Evolutionary conservation across 2,888 invertebrate genomes (phyloP), one percentile per base, ranked within the genome.

Genomic region (Pterobdella sp.): DNA sequence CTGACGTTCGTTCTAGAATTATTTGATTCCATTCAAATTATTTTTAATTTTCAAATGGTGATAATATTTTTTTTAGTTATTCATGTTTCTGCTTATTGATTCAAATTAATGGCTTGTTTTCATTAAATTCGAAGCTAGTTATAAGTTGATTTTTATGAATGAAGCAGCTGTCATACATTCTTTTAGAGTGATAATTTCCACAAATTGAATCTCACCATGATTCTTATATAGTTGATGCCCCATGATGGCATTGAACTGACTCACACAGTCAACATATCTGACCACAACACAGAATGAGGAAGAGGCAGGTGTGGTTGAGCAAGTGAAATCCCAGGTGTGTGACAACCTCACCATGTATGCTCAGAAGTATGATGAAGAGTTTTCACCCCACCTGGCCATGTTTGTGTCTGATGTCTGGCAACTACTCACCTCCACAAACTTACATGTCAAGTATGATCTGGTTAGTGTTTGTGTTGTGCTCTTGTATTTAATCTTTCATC

Each of bases 281-380:
- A 36, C 64, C n/a, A n/a, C n/a, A n/a, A 10, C 32, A n/a, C 79
- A 92, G 88, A 90, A 90, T 76, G 90, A 91, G 68, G 92, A 93
- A 76, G 92, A 91, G 79, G 89, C 93, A 0, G 93, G 94, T 0
- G 87, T 94, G 0, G 85, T 95, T 80, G 95, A 96, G 82, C 91
- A 93, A 80, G 86, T 96, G 0, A 91, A 94, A 77, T 92, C 94
- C 0, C 95, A 96, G 85, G 91, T 98, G 52, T 98, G 97, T 84
- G 94, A 96, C 82, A 95, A 95, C 81, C 89, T 95, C 18, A 88
- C 85, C 0, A 86, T 99, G 73, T 99, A 96, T 84, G 95, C 97
- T 0, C 91, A 94, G 80, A 95, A 96, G 82, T 99, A 98, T 81
- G 94, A 95, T 81, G 97, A 98, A 84, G 98, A 98, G 82, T 97